Conservation (phyloP, 2,888 invertebrate species). For the Volucella bombylans region DNA sequence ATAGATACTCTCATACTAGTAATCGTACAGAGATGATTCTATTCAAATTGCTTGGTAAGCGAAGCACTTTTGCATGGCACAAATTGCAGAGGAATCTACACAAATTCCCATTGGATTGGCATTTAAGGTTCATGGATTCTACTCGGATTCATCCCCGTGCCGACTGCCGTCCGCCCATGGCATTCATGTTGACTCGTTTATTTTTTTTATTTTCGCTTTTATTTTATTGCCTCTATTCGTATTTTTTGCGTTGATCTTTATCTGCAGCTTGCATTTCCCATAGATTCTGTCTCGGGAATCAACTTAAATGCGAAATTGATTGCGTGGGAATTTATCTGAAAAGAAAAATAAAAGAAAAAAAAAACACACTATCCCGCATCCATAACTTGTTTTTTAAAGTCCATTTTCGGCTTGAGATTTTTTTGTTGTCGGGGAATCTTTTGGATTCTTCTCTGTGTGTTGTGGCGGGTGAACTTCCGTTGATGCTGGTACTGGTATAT, state of each 20-base stretch:
- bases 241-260: not conserved
- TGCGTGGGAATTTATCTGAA: constrained; percentile 54
- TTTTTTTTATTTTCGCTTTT: not conserved
- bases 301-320: constrained; percentile 40
- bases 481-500: not conserved
- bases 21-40: constrained; percentile 28
- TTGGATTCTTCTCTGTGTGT: not conserved
- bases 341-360: not conserved
- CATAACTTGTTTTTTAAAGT: too few species aligned
- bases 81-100: constrained; percentile 3
- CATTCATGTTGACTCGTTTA: not conserved
- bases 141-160: constrained; percentile 8
- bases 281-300: not conserved
- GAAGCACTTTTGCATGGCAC: constrained; percentile 38
- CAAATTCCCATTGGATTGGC: constrained; percentile 49
- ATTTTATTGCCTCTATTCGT: too few species aligned
- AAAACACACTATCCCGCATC: too few species aligned
- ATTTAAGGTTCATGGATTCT: constrained; percentile 47
- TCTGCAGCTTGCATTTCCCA: constrained; percentile 26
- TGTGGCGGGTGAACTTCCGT: constrained; percentile 7
- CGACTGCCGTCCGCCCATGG: not conserved
- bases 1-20: constrained; percentile 24
- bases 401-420: not conserved
- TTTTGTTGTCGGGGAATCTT: not conserved
- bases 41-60: constrained; percentile 49